Base-by-base conservation (phyloP, 30 jellyfish, hydroid and myxozoan genomes). In the Cassiopea xamachana region DNA sequence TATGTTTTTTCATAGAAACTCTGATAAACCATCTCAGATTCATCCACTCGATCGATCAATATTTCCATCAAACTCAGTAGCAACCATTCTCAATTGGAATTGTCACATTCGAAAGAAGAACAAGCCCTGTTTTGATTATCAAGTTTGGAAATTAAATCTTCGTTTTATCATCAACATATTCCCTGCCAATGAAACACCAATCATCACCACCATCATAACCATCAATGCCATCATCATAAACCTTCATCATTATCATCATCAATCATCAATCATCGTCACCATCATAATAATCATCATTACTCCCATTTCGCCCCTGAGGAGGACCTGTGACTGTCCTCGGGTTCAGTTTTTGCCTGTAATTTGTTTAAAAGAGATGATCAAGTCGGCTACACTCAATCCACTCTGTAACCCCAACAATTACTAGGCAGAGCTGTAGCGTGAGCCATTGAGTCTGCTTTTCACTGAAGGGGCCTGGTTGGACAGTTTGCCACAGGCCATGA, bases 1-100 rank as follows among this genome's bases (percentile, higher is more conserved):
- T 93, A 85, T 15, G 98, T 88, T 19, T 45, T 15, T 58, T 86
- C 58, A 10, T 61, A 51, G 16, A 15, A 2, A 17, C 74, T 86
- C 10, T 47, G 71, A 47, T 51, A 6, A 48, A 48, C 44, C 16
- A 8, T 27, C 39, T 27, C 39, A 27, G 39, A 27, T 27, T 27
- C 62, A 48, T 48, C 62, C 6, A 8, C 82, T 3, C 7, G 12
- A 70, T 19, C 80, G n/a, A 7, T 73, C 62, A 73, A 73, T 10
- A 73, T 73, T 59, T 8, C 19, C 82, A 45, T 10, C 59, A 73
- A 19, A 13, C 7, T 14, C 82, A 43, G 6, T 27, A 64, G 8
- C 27, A 4, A 2, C 74, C 39, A 27, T 27, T 27, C 39, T 27
- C 39, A 27, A 27, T 27, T 27, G 39, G 39, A 27, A 27, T 27